A percentile compares a stretch with the other conserved stretches of the same genome.
Evolutionary conservation across 1,140 invertebrate genomes (phyloP).

Genomic region (Drosophila hydei): DNA sequence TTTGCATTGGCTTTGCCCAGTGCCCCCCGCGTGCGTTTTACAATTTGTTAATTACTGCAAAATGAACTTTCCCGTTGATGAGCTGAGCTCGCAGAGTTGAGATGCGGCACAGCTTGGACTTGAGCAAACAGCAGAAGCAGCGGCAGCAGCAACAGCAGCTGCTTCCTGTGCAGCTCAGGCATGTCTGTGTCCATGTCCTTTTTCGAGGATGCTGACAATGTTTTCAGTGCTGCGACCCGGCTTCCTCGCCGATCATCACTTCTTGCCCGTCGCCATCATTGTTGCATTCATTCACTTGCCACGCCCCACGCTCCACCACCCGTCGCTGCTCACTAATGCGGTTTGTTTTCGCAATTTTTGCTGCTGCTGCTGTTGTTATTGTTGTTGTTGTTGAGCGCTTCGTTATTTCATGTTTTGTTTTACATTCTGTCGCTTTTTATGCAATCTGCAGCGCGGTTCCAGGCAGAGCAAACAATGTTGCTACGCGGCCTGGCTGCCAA

Average conservation of each 20-base stretch:
- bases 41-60: constrained; percentile 81
- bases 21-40: constrained; percentile 55
- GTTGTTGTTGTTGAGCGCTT: constrained; percentile 35
- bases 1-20: constrained; percentile 11
- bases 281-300: constrained; percentile 54
- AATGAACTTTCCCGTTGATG: constrained; percentile 72
- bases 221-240: constrained; percentile 51
- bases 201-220: constrained; percentile 53
- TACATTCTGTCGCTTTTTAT: constrained; percentile 54
- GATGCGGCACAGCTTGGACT: constrained; percentile 15
- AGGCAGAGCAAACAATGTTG: constrained; percentile 72
- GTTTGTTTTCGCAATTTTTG: constrained; percentile 74
- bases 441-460: constrained; percentile 31
- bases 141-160: constrained; percentile 8
- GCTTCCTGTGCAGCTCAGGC: constrained; percentile 48
- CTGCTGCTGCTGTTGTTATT: constrained; percentile 51
- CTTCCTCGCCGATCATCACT: constrained; percentile 36
- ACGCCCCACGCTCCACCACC: not conserved
- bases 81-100: constrained; percentile 15
- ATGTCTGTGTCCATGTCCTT: constrained; percentile 10
- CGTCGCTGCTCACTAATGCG: constrained; percentile 66
- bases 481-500: constrained; percentile 76
- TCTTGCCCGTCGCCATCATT: constrained; percentile 65
- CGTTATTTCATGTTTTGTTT: constrained; percentile 78
- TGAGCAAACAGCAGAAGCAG: constrained; percentile 62